Conservation (phyloP, 2,113 vertebrate species). For the Nibea coibor region DNA sequence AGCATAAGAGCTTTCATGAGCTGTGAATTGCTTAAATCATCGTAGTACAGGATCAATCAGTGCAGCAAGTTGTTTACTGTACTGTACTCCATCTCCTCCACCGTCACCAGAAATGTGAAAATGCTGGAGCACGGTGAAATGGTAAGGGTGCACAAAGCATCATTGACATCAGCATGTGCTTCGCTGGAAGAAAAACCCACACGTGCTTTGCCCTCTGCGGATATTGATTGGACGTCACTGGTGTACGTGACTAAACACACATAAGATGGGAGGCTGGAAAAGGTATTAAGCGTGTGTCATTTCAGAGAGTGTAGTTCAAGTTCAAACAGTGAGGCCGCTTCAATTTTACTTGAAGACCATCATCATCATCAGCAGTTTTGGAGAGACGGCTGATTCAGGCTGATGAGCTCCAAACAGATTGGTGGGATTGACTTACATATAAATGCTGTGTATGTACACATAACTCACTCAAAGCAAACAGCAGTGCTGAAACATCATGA, state of each 20-base stretch:
- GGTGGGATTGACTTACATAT: neutral
- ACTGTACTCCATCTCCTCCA: neutral
- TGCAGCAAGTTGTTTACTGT: constrained; percentile 3
- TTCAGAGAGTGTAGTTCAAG: neutral
- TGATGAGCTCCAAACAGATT: neutral
- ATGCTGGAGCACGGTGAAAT: constrained; percentile 15
- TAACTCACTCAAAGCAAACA: neutral
- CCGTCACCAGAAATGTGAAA: neutral
- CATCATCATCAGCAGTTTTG: neutral
- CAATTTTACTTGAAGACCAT: neutral
- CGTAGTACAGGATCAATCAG: neutral
- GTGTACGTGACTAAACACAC: constrained; percentile 37
- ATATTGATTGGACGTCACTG: constrained; percentile 47
- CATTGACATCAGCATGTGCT: constrained; percentile 34
- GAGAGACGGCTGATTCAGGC: neutral
- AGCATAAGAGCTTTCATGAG: constrained; percentile 16
- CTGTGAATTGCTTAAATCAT: constrained; percentile 26
- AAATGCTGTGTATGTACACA: neutral
- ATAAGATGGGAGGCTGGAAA: constrained; percentile 20
- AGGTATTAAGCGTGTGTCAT: constrained; percentile 9
- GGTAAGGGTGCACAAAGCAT: constrained; percentile 16
- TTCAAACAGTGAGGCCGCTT: neutral
- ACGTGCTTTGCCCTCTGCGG: constrained; percentile 21
- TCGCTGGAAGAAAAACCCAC: neutral
- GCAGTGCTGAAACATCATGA: neutral